Evolutionary conservation across 2,888 invertebrate species (phyloP).

Genomic region (Actias luna): DNA sequence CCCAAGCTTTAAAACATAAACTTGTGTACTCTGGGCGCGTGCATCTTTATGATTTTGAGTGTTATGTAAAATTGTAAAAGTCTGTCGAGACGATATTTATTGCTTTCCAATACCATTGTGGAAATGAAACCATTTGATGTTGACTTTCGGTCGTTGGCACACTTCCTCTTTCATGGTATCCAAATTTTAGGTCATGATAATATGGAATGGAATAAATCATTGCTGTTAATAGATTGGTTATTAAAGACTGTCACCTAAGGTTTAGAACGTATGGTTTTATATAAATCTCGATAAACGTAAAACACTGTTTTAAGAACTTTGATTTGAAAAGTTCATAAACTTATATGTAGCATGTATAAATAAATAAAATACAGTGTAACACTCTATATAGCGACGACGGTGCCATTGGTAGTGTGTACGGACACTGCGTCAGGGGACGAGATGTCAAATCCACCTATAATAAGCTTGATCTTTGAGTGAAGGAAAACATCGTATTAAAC

Average conservation of each 20-base stretch:
- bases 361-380: too few relatives aligned
- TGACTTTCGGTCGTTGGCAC: slow-evolving; percentile 11
- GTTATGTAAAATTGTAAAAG: slow-evolving; percentile 24
- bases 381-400: too few relatives aligned
- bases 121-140: slow-evolving; percentile 19
- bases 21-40: neutral
- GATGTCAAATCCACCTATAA: too few relatives aligned
- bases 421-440: too few relatives aligned
- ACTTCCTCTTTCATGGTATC: neutral
- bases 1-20: slow-evolving; percentile 1
- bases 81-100: slow-evolving; percentile 23
- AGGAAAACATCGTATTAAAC: too few relatives aligned
- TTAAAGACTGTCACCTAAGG: neutral
- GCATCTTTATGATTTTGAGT: slow-evolving; percentile 3
- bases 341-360: too few relatives aligned
- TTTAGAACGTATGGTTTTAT: neutral
- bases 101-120: slow-evolving; percentile 23
- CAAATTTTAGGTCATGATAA: neutral
- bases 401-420: too few relatives aligned
- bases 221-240: neutral
- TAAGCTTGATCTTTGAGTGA: too few relatives aligned
- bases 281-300: neutral
- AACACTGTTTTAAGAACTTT: neutral
- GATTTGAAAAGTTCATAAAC: neutral
- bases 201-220: neutral